phyloP scores from a whole-genome alignment of 2,888 invertebrate species.

The Malthinus flaveolus region DNA sequence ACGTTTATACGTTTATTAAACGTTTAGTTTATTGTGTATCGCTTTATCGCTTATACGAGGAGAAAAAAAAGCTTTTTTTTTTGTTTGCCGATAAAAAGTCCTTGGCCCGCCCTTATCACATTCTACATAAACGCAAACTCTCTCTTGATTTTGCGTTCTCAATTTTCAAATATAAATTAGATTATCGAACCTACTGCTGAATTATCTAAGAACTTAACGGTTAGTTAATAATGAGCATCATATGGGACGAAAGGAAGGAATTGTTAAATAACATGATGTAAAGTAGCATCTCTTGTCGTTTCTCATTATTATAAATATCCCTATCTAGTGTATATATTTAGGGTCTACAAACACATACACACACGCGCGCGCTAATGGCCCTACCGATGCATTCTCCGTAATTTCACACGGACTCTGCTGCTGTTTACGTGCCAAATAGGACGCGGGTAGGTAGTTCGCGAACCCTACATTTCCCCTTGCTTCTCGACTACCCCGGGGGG shows the following conservation, averaged over 20 bases:
- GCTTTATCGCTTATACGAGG: no score
- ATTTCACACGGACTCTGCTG: slow-evolving; percentile 43
- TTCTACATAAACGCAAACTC: slow-evolving; percentile 23
- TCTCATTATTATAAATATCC: slow-evolving; percentile 35
- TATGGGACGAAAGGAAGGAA: slow-evolving; percentile 25
- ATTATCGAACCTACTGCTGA: slow-evolving; percentile 23
- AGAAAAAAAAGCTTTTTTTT: no score
- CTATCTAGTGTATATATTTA: not conserved
- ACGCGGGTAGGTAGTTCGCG: slow-evolving; percentile 42
- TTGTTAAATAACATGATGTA: slow-evolving; percentile 33
- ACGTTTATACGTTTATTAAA: not conserved
- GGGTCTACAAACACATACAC: no score
- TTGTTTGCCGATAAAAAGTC: slow-evolving; percentile 9
- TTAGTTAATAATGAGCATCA: slow-evolving; percentile 16
- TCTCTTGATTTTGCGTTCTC: slow-evolving; percentile 14
- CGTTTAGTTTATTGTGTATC: no score
- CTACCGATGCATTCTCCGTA: slow-evolving; percentile 41
- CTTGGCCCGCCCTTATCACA: slow-evolving; percentile 28
- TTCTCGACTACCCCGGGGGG: slow-evolving; percentile 30
- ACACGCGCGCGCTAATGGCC: slow-evolving; percentile 34
- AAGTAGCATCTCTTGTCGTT: slow-evolving; percentile 39
- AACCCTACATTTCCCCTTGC: slow-evolving; percentile 37
- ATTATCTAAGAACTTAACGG: slow-evolving; percentile 24
- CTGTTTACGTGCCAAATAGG: slow-evolving; percentile 37
- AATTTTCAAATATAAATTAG: slow-evolving; percentile 29